A percentile compares a stretch with the other conserved stretches of the same genome.
Conservation (phyloP, 1,140 invertebrate species). For the Belonocnema kinseyi region DNA sequence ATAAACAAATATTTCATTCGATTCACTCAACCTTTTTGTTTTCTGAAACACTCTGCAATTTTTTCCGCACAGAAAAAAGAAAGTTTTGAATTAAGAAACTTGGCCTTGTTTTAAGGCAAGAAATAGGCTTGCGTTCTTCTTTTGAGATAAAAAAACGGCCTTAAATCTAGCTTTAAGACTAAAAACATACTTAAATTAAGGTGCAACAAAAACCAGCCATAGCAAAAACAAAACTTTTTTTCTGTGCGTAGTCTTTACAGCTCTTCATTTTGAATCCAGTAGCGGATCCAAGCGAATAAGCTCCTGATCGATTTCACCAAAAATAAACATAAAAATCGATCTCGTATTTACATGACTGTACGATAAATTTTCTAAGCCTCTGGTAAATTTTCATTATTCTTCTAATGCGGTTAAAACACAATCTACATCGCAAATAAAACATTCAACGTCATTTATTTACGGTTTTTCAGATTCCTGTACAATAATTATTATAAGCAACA, state of each 20-base stretch:
- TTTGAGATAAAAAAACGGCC: no score
- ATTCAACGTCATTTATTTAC: no score
- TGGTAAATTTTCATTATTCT: background rate
- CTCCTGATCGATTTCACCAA: background rate
- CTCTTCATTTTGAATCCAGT: background rate
- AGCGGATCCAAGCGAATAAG: constrained; percentile 22
- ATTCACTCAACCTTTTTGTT: background rate
- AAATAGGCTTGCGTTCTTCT: no score
- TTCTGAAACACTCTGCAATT: constrained; percentile 1
- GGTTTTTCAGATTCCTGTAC: no score
- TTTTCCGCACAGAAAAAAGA: background rate
- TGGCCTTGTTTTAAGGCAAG: no score
- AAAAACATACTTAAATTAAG: no score
- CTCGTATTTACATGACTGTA: constrained; percentile 3
- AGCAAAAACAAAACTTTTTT: no score
- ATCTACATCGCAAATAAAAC: no score
- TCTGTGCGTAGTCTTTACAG: background rate
- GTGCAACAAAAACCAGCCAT: no score
- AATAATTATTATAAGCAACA: background rate
- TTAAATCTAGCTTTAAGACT: no score
- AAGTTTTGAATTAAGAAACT: no score
- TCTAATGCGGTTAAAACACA: no score
- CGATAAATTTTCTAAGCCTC: background rate
- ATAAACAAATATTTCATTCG: constrained; percentile 8
- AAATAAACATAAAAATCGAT: background rate